phyloP scores from a whole-genome alignment of 2,797 vertebrate species.

The Myotis findleyi region DNA sequence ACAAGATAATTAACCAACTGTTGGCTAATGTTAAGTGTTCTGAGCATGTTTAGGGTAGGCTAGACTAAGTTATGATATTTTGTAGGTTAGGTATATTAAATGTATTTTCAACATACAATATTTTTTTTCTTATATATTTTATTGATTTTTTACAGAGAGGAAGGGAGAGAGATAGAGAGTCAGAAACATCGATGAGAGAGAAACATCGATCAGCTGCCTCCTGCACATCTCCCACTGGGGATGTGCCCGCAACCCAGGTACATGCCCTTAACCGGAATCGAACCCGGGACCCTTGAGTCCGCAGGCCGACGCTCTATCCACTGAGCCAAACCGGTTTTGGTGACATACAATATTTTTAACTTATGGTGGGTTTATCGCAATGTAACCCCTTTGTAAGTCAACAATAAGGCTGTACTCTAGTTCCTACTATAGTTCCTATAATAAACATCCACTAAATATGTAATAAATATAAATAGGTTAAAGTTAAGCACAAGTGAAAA shows the following conservation, averaged over 20 bases:
- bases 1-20: not conserved
- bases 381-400: not conserved
- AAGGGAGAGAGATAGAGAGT: too few species aligned
- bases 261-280: too few species aligned
- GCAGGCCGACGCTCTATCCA: too few species aligned
- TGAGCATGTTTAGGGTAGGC: not conserved
- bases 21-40: not conserved
- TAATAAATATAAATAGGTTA: not conserved
- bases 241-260: too few species aligned
- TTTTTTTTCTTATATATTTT: too few species aligned
- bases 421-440: not conserved
- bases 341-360: not conserved
- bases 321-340: too few species aligned
- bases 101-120: not conserved
- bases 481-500: constrained; percentile 27
- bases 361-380: not conserved
- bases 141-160: too few species aligned
- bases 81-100: not conserved
- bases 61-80: not conserved
- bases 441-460: not conserved
- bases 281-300: too few species aligned
- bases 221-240: too few species aligned
- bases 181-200: too few species aligned
- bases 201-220: too few species aligned
- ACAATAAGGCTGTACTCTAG: not conserved